Base-by-base conservation (phyloP, 2,888 invertebrate species). In the Tryphoninae sp. region DNA sequence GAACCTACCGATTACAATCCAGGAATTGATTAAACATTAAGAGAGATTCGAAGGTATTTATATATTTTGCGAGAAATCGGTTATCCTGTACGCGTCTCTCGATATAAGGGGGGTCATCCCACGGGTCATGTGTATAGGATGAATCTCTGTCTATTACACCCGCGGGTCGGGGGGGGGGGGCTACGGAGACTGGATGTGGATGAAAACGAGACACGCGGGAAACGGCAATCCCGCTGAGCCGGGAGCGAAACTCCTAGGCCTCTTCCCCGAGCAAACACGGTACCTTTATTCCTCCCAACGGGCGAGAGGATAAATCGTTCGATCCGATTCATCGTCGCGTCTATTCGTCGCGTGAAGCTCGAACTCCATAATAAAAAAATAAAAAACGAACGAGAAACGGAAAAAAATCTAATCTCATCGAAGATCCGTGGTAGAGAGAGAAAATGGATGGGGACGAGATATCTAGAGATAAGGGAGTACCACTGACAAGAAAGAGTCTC, bases 211-310 rank as follows among this genome's bases (percentile, higher is more conserved):
- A 69, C 71, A 62, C 67, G 55, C 61, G 65, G 53, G 55, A 72
- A 78, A 72, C 78, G 71, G 61, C 71, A 78, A 81, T 81, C 75
- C 62, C 75, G 62, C 42, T 67, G 53, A 72, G 59, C 71, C 53
- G 3, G 42, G 55, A 26, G 58, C 23, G 26, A 81, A 73, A 64
- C 55, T 74, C 59, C 74, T 65, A 61, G 78, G 74, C 71, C 78
- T 55, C 61, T 71, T 76, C 45, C 68, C 62, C 26, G 59, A 78
- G 67, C 78, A 74, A 81, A 81, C 71, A 74, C 45, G 69, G 68
- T 26, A 68, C 55, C 68, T 68, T 61, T 64, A 53, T 77, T 68
- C 49, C 76, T 72, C 11, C 22, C 49, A 26, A 58, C 42, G 65
- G 42, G 51, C 40, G 23, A n/a, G 62, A 51, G 64, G 72, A 69